Evolutionary conservation across 2,888 invertebrate species (phyloP).

Genomic region (Ellobium chinense): DNA sequence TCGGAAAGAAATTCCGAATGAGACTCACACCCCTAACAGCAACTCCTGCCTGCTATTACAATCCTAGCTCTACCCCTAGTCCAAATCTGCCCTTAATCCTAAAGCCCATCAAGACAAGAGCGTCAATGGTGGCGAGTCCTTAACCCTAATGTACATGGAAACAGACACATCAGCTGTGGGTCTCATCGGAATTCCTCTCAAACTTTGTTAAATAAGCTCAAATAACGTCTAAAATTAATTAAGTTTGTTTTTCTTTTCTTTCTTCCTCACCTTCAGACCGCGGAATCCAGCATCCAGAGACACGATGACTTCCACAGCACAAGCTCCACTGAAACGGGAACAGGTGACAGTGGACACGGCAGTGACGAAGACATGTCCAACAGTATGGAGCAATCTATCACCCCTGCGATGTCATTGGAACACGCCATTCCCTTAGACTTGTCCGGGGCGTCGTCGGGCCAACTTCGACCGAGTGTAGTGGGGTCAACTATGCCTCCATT

Average conservation of each 20-base stretch:
- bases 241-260: no score
- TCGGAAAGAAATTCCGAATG: no score
- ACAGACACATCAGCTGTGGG: no score
- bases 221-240: no score
- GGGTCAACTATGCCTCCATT: neutral
- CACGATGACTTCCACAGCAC: slow-evolving; percentile 54
- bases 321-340: slow-evolving; percentile 42
- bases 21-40: no score
- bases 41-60: no score
- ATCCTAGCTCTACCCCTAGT: no score
- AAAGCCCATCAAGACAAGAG: neutral
- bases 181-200: no score
- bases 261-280: neutral
- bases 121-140: neutral
- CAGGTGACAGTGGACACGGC: slow-evolving; percentile 55
- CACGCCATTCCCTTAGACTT: neutral
- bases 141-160: no score
- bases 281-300: neutral
- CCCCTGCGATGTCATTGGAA: neutral
- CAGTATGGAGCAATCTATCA: slow-evolving; percentile 35
- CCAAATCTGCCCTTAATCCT: no score
- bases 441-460: neutral
- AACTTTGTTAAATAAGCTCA: no score
- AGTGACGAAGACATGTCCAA: slow-evolving; percentile 52
- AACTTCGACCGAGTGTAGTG: neutral